Evolutionary conservation across 2,113 vertebrate species (phyloP), one percentile per base, ranked within the genome.

Genomic region (Neogobius melanostomus): DNA sequence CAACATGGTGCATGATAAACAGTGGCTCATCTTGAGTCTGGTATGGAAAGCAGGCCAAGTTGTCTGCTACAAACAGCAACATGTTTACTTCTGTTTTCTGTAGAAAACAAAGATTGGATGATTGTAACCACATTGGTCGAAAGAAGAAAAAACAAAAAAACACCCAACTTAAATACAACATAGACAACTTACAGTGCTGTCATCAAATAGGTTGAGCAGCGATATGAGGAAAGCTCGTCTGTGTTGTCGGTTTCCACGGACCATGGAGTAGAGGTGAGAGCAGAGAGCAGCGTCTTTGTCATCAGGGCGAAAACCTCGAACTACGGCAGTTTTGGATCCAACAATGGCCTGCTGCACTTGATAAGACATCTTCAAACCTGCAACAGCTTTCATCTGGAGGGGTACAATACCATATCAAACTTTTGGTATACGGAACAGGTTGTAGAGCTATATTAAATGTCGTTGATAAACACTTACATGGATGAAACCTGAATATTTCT

Each of bases 1-100:
- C 98, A 90, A 99, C 94, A 74, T 99, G 98, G 90, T 99, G 98
- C 97, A 99, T 99, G 89, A 99, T 98, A 87, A 99, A 99, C 77
- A 99, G 93, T n/a, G 98, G 97, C 86, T 99, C 98, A 83, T 99
- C 98, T 85, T 99, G 98, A 57, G 93, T 96, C 91, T 98, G 97
- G 62, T 93, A 99, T 15, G 97, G 98, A 92, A 99, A 99, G 92
- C 94, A 96, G 84, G 96, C 97, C 89, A 99, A 91, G 95, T 98
- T 99, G 95, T 99, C 98, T 52, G 96, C 97, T 87, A 98, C 94
- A 77, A 97, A 99, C 88, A 99, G 92, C 63, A 99, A 94, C 96
- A 95, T 95, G 92, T 95, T 97, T 88, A 98, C 96, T 85, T 98
- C 97, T 17, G 95, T 96, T 93, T 96, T 98, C 97, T 99, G 92